Base-by-base conservation (phyloP, 2,888 invertebrate genomes). In the Ariolimax columbianus region DNA sequence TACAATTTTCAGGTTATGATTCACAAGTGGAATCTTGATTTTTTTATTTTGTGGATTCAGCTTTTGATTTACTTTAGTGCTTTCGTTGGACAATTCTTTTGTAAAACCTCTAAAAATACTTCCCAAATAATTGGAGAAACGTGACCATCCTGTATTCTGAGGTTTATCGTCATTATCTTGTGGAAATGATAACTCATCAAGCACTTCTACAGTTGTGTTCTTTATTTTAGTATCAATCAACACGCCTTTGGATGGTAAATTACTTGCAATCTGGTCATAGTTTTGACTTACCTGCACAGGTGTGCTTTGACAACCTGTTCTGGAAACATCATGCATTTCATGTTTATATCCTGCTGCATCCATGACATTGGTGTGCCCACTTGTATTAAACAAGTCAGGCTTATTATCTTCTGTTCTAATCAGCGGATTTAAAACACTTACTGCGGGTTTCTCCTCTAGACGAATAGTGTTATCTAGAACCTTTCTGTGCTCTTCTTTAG, bases 51-150 rank as follows among this genome's bases (percentile, higher is more conserved):
- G 30, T 51, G 11, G 0, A 17, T 9, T 51, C 23, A 33, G 33
- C 33, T 51, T 51, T 51, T 75, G 47, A 33, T 51, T 75, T 33
- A 26, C 51, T 36, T 33, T 51, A 75, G 19, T 33, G 19, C 36
- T 26, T 17, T 47, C n/a, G 30, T 73, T 11, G 9, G 33, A 6
- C 23, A 33, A 7, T 63, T 59, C 38, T 63, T 36, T 63, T 36
- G 77, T 30, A 38, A 38, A 23, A 36, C 38, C 30, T 40, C 26
- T 63, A 47, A 78, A 78, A 38, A 78, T 63, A 17, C 40, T 36
- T 38, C 59, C 17, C 77, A 78, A 33, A n/a, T 63, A 78, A 78
- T 40, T 38, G 36, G 17, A 78, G 26, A 78, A 63, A 36, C 77
- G 59, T n/a, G 77, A 47, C 77, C 77, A 63, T 3, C 59, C 47